Evolutionary conservation across 1,140 invertebrate species (phyloP).

Genomic region (Bombus vancouverensis): DNA sequence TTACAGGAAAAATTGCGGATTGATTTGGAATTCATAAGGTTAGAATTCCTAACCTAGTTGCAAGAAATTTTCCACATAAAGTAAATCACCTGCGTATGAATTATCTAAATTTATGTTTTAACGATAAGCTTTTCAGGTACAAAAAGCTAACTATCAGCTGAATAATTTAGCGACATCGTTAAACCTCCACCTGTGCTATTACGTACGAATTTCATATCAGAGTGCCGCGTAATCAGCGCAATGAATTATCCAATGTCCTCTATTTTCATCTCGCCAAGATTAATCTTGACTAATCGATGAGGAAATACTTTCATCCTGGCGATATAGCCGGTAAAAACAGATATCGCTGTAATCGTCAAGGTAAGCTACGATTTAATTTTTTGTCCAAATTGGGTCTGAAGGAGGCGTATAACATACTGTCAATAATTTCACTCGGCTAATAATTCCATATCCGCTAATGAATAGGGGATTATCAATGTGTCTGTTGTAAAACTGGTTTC

Average conservation of each 20-base stretch:
- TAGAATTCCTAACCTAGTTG: not conserved
- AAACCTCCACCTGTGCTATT: no score
- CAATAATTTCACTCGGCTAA: not conserved
- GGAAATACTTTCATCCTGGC: not conserved
- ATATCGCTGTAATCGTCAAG: not conserved
- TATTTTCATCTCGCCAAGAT: not conserved
- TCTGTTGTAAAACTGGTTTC: not conserved
- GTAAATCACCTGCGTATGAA: not conserved
- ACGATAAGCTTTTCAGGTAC: no score
- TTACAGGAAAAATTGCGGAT: no score
- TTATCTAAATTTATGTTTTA: not conserved
- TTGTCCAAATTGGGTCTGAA: not conserved
- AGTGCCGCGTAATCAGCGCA: not conserved
- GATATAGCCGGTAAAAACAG: not conserved
- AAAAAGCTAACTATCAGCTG: no score
- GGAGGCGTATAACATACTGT: not conserved
- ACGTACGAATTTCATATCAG: not conserved
- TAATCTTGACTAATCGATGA: not conserved
- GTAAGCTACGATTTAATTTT: not conserved
- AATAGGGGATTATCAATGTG: not conserved
- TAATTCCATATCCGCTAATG: conserved; percentile 5
- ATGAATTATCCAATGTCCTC: not conserved
- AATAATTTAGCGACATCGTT: no score
- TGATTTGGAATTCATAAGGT: no score
- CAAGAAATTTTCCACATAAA: not conserved